Base-by-base conservation (phyloP, 2,888 invertebrate genomes). In the Papilio gigon region DNA sequence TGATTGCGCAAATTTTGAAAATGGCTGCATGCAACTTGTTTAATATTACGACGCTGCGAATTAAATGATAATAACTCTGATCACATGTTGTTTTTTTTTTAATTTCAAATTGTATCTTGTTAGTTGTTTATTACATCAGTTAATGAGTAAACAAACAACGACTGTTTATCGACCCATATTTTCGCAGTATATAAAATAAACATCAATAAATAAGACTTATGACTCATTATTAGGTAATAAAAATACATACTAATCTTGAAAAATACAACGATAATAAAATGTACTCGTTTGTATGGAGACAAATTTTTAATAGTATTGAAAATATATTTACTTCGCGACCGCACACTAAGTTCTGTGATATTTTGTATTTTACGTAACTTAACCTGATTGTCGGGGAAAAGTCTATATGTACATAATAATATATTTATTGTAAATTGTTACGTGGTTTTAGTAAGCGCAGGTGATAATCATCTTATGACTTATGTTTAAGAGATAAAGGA, bases 311-410 rank as follows among this genome's bases (percentile, higher is more conserved):
- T 30, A 30, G 53, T n/a, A n/a, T 17, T 30, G n/a, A 53, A 6
- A 8, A 27, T 0, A 56, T 53, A 22, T 63, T 40, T 58, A 68
- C 65, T 69, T 72, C 63, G 65, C 64, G 65, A 70, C 59, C 66
- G 35, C 65, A 44, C n/a, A 42, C 44, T 59, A 20, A 35, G 47
- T 60, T 59, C 17, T 60, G 61, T 56, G 58, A 56, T 58, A 35
- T 42, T 72, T 72, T 71, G 74, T 73, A 75, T 63, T 74, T 84
- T 79, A 78, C 79, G 80, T 78, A 80, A 84, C 75, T 67, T 69
- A 72, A 74, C 73, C 71, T 75, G 77, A 78, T 78, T 79, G 77
- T 76, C 77, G 80, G 78, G 79, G 82, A 85, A 84, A 86, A 85
- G 83, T 76, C 78, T 83, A 72, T 82, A 82, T 78, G 82, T 80